phyloP scores from a whole-genome alignment of 1,140 invertebrate genomes.

The Drosophila yakuba region DNA sequence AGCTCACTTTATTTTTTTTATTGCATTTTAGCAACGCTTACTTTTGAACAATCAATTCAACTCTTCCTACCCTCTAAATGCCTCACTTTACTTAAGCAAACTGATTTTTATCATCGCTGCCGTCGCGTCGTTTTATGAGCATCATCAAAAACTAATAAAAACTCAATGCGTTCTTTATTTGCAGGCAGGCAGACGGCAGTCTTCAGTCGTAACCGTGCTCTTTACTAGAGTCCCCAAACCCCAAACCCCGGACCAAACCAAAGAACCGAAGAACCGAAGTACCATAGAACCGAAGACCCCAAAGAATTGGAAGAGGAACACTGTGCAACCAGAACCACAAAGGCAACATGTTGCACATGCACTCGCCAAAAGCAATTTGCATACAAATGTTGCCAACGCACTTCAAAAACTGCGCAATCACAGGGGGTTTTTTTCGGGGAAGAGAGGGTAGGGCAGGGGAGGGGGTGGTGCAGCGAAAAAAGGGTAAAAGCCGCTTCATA shows the following conservation, averaged over 20 bases:
- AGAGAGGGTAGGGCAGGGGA: background rate
- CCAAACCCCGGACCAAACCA: background rate
- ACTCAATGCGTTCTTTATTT: slow-evolving; percentile 83
- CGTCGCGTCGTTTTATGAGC: slow-evolving; percentile 80
- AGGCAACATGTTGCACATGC: slow-evolving; percentile 78
- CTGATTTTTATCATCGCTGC: slow-evolving; percentile 79
- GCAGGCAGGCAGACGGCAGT: slow-evolving; percentile 51
- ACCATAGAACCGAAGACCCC: background rate
- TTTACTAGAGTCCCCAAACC: background rate
- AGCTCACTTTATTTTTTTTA: slow-evolving; percentile 58
- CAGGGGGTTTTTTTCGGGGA: slow-evolving; percentile 33
- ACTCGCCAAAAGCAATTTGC: slow-evolving; percentile 74
- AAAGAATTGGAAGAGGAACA: slow-evolving; percentile 5
- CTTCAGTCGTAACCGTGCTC: slow-evolving; percentile 20
- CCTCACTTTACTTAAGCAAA: slow-evolving; percentile 81
- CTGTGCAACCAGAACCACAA: slow-evolving; percentile 11
- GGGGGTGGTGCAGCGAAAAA: slow-evolving; percentile 19
- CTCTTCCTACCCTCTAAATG: slow-evolving; percentile 50
- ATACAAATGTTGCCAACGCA: slow-evolving; percentile 81
- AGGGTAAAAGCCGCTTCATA: slow-evolving; percentile 70
- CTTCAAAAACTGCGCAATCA: slow-evolving; percentile 69
- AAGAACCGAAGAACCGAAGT: slow-evolving; percentile 4
- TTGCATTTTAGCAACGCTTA: slow-evolving; percentile 73
- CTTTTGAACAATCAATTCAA: slow-evolving; percentile 69
- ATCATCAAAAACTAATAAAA: slow-evolving; percentile 83